Conservation (phyloP, 2,797 vertebrate genomes). For the Catostomus latipinnis region DNA sequence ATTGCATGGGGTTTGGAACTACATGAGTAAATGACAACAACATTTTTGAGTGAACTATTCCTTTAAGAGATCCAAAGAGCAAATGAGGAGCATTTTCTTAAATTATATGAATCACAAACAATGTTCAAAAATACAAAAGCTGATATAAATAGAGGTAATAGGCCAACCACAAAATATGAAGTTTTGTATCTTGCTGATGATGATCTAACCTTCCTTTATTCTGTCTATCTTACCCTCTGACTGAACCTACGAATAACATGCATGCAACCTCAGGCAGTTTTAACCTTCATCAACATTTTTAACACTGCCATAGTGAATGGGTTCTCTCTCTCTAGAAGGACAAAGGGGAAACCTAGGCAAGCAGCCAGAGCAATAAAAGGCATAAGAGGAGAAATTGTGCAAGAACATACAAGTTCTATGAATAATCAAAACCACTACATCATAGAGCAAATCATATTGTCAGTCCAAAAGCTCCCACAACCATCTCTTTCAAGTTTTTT, state of each 20-base stretch:
- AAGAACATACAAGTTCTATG: not conserved
- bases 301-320: not conserved
- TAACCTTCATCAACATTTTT: conserved; percentile 3
- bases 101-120: not conserved
- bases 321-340: not conserved
- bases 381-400: not conserved
- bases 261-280: not conserved
- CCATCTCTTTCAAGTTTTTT: conserved; percentile 35
- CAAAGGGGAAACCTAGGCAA: conserved; percentile 4
- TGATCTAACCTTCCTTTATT: not conserved
- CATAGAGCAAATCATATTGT: not conserved
- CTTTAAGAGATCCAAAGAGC: not conserved
- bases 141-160: no score
- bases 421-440: not conserved
- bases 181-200: not conserved
- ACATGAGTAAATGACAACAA: not conserved
- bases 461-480: not conserved
- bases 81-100: not conserved
- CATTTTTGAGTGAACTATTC: not conserved
- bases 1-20: not conserved
- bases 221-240: not conserved
- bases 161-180: no score
- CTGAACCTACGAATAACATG: not conserved
- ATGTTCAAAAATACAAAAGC: not conserved
- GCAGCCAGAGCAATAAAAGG: not conserved